Base-by-base conservation (phyloP, 2,888 invertebrate species). In the Hydropsyche betteni region DNA sequence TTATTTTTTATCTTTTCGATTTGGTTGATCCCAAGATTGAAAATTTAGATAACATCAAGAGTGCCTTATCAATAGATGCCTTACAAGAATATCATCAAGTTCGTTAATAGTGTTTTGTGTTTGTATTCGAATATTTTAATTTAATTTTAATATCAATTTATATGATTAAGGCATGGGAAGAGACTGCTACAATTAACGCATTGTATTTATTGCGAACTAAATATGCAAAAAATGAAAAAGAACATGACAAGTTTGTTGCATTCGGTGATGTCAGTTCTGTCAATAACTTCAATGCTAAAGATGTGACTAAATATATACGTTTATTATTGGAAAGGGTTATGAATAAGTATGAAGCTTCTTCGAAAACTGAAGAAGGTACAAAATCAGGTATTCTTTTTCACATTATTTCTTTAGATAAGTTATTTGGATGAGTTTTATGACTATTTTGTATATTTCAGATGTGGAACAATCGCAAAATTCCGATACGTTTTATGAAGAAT, bases 201-300 rank as follows among this genome's bases (percentile, higher is more conserved):
- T 16, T 76, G 12, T 69, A 78, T 69, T 68, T 79, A 53, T 68
- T 79, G 61, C 51, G 70, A 74, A 75, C 74, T n/a, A 55, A 24
- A 24, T 79, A 74, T 74, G 44, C 76, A 24, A 79, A 79, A 76
- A 78, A 33, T 70, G 78, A 79, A 10, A 79, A 78, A 61, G 77
- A 78, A 16, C 55, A 68, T 34, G 79, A 79, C 72, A 79, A 78
- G 72, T 70, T 77, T 8, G 61, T 75, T 14, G 74, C 76, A 4
- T 76, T 77, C 14, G 74, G 75, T 74, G 68, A 77, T n/a, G 68
- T 10, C 5, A 70, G 74, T 7, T 68, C 53, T 34, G 69, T 79
- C 34, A 68, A 68, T 8, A 76, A 78, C 10, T 74, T 69, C 61
- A 76, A 79, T 55, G 69, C 72, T 5, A 78, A 75, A 53, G 74